A percentile compares a stretch with the other conserved stretches of the same genome.
These are phyloP conservation scores for Busseola fusca DNA, from an alignment of 2,888 invertebrate species.

Conservation along the genomic window DNA sequence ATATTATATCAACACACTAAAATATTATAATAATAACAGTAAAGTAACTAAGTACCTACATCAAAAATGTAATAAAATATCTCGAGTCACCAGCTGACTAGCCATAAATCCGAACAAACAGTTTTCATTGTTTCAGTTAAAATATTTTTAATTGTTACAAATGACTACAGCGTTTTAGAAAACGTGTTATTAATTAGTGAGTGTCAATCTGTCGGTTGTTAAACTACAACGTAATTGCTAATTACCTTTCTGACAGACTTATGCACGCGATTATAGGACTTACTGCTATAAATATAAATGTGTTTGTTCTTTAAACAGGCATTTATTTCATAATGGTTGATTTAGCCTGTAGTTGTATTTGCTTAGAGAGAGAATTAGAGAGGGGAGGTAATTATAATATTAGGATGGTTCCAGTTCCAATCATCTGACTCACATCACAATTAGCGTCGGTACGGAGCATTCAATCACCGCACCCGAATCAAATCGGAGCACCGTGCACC, in stretches of 20 bases:
- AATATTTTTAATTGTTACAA: constrained; percentile 24
- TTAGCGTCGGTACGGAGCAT: not conserved
- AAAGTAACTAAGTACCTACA: not conserved
- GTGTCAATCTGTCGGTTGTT: constrained; percentile 44
- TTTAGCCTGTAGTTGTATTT: not conserved
- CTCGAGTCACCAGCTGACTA: too few species aligned
- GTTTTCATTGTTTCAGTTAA: not conserved
- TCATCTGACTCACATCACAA: not conserved
- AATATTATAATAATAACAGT: not conserved
- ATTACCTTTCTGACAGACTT: constrained; percentile 16
- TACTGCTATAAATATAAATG: not conserved
- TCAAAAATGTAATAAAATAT: not conserved
- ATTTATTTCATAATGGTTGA: not conserved
- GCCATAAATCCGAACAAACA: constrained; percentile 10
- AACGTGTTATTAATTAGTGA: constrained; percentile 34
- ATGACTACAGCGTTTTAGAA: constrained; percentile 41
- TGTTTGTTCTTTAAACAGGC: not conserved
- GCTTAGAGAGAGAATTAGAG: not conserved
- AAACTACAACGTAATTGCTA: constrained; percentile 30
- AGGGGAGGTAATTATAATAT: not conserved
- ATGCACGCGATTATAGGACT: constrained; percentile 19
- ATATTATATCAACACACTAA: too few species aligned
- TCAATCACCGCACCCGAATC: too few species aligned
- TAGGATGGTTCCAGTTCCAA: not conserved
- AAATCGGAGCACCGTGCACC: not conserved